Evolutionary conservation across 2,113 vertebrate genomes (phyloP).

Genomic region (Parus major): DNA sequence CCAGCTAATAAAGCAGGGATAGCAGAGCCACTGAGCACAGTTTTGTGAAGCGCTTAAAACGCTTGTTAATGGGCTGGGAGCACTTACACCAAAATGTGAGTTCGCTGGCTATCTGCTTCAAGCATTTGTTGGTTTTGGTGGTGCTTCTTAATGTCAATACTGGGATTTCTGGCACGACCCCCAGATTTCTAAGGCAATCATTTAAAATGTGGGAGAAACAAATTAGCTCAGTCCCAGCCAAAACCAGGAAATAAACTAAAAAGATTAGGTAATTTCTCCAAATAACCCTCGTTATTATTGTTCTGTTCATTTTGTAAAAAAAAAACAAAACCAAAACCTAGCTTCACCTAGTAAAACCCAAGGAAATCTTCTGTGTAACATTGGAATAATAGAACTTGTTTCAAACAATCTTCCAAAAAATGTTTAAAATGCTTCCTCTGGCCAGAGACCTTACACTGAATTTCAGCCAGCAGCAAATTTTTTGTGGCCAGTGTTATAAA

Average conservation of each 20-base stretch:
- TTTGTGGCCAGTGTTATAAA: constrained; percentile 68
- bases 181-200: background rate
- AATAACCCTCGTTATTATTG: background rate
- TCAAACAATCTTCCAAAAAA: constrained; percentile 15
- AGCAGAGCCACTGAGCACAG: background rate
- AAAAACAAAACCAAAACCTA: background rate
- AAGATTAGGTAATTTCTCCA: background rate
- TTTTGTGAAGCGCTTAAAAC: background rate
- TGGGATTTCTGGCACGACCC: background rate
- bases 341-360: background rate
- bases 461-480: constrained; percentile 67
- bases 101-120: rapidly evolving
- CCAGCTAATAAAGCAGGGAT: background rate
- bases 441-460: constrained; percentile 49
- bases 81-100: rapidly evolving
- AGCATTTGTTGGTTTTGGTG: background rate
- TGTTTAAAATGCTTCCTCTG: constrained; percentile 37
- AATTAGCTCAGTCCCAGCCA: background rate
- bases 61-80: background rate
- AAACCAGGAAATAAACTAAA: background rate
- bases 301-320: background rate
- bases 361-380: background rate
- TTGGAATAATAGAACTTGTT: background rate
- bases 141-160: background rate
- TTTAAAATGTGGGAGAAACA: background rate